These are phyloP conservation scores for Vidua macroura DNA, from an alignment of 2,113 vertebrate genomes.

Conservation along the genomic window DNA sequence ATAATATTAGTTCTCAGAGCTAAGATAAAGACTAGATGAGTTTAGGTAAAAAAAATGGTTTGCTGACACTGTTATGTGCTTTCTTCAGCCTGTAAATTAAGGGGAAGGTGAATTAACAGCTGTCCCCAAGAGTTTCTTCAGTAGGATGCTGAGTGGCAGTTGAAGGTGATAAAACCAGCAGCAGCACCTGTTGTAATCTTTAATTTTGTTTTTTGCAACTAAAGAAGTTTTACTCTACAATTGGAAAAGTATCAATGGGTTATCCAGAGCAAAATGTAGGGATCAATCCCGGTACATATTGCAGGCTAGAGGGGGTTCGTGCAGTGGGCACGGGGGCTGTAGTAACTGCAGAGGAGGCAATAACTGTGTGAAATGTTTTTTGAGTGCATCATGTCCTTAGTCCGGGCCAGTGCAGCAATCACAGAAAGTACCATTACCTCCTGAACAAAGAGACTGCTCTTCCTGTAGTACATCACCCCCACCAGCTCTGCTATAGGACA, in stretches of 20 bases:
- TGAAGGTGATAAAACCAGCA: neutral
- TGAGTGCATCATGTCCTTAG: neutral
- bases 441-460: neutral
- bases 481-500: neutral
- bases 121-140: neutral
- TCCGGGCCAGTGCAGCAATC: neutral
- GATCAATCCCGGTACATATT: accelerated
- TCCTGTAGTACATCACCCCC: neutral
- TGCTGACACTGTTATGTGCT: neutral
- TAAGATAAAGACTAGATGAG: neutral
- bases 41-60: neutral
- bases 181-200: neutral
- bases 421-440: neutral
- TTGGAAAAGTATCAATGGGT: neutral
- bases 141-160: neutral
- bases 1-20: neutral
- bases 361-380: neutral
- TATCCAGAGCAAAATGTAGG: neutral
- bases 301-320: neutral
- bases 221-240: neutral
- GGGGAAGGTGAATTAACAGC: neutral
- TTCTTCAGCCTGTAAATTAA: neutral
- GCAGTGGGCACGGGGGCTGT: no score
- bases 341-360: neutral
- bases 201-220: neutral